A percentile compares a stretch with the other conserved stretches of the same genome.
phyloP scores from a whole-genome alignment of 2,888 invertebrate genomes.

The Pristionchus arcanus region DNA sequence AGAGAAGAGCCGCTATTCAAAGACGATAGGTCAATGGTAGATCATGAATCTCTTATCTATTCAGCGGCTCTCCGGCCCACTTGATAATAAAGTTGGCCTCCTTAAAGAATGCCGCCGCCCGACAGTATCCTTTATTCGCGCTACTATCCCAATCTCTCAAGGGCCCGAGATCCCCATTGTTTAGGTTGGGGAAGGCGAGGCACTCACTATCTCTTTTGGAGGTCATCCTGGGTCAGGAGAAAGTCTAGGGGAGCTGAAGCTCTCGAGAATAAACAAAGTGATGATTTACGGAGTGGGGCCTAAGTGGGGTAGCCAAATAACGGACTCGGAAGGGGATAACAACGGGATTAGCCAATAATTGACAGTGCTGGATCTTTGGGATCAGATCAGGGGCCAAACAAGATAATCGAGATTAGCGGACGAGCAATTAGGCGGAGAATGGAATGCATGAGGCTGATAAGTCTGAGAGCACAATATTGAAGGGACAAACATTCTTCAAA shows the following conservation, averaged over 20 bases:
- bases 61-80: background rate
- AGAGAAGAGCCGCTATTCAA: background rate
- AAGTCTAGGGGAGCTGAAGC: constrained; percentile 29
- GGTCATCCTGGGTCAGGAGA: constrained; percentile 45
- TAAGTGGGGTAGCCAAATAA: constrained; percentile 26
- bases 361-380: background rate
- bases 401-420: constrained; percentile 46
- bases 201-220: constrained; percentile 17
- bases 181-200: constrained; percentile 28
- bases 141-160: background rate
- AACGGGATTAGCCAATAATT: constrained; percentile 24
- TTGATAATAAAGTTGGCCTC: constrained; percentile 41
- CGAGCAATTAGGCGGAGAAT: background rate
- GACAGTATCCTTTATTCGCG: background rate
- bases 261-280: constrained; percentile 18
- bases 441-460: background rate
- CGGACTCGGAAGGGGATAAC: background rate
- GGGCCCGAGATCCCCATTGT: background rate
- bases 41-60: constrained; percentile 45
- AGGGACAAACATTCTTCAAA: no score
- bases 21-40: constrained; percentile 4
- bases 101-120: constrained; percentile 10
- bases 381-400: background rate
- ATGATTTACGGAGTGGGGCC: constrained; percentile 21
- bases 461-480: no score